Evolutionary conservation across 1,140 invertebrate genomes (phyloP).

Genomic region (Formica exsecta): DNA sequence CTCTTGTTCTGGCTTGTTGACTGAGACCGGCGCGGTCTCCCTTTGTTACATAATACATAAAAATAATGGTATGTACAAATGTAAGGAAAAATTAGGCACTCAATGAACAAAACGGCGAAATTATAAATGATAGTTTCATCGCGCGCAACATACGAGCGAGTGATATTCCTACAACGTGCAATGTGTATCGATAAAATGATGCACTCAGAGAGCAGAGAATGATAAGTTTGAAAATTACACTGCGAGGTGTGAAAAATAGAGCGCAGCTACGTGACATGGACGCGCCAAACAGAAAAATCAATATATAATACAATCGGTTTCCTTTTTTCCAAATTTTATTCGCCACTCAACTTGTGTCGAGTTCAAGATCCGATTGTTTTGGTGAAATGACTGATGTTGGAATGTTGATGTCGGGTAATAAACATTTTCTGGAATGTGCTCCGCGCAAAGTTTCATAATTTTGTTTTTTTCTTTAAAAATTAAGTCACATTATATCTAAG

Average conservation of each 20-base stretch:
- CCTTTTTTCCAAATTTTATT: constrained; percentile 63
- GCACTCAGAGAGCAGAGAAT: constrained; percentile 73
- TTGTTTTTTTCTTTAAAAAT: constrained; percentile 64
- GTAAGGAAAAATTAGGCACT: constrained; percentile 79
- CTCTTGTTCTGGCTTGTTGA: constrained; percentile 77
- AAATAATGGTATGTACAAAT: constrained; percentile 81
- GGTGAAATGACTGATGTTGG: constrained; percentile 59
- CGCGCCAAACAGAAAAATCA: constrained; percentile 50
- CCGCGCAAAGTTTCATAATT: constrained; percentile 71
- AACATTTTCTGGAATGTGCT: constrained; percentile 78
- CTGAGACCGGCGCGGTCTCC: constrained; percentile 69
- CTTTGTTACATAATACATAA: constrained; percentile 78
- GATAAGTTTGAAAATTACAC: constrained; percentile 64
- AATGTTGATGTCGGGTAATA: constrained; percentile 77
- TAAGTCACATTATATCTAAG: constrained; percentile 78
- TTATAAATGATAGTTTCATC: constrained; percentile 71
- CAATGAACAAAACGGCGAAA: constrained; percentile 78
- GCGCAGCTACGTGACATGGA: constrained; percentile 37
- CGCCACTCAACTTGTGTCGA: constrained; percentile 45
- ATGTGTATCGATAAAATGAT: constrained; percentile 65
- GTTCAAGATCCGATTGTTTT: constrained; percentile 55
- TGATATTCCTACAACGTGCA: constrained; percentile 53
- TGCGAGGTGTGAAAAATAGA: constrained; percentile 33
- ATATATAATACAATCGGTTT: constrained; percentile 20
- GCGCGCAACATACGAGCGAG: constrained; percentile 58